Evolutionary conservation across 2,888 invertebrate species (phyloP).

Genomic region (Fragum fragum): DNA sequence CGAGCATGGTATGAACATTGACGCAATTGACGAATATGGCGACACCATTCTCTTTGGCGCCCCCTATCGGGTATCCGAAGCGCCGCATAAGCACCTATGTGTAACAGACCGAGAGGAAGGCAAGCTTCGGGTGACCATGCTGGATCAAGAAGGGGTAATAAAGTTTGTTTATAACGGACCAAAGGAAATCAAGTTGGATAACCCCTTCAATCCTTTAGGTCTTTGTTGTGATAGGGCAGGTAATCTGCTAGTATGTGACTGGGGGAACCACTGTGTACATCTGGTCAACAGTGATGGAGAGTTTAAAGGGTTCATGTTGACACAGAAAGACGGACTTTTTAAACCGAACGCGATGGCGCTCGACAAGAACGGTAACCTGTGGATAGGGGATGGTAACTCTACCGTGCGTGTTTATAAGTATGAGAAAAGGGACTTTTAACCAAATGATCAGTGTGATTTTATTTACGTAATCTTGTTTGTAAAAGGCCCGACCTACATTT

Average conservation of each 20-base stretch:
- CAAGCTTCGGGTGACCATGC: constrained; percentile 65
- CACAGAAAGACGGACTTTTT: constrained; percentile 70
- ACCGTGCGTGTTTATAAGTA: constrained; percentile 72
- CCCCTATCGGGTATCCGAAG: constrained; percentile 69
- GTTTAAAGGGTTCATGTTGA: constrained; percentile 70
- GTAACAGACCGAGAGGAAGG: constrained; percentile 73
- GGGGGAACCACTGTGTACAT: constrained; percentile 74
- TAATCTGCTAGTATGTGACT: constrained; percentile 69
- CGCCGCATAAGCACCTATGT: constrained; percentile 65
- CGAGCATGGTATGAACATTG: constrained; percentile 68
- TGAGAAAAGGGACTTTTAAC: constrained; percentile 54
- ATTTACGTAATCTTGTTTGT: too few relatives aligned
- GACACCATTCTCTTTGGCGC: constrained; percentile 69
- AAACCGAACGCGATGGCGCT: constrained; percentile 73
- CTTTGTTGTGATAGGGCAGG: constrained; percentile 67
- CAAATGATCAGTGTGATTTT: too few relatives aligned
- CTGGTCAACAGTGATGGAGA: constrained; percentile 68
- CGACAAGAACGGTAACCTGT: constrained; percentile 68
- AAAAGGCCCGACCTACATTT: too few relatives aligned
- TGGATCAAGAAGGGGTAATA: constrained; percentile 65
- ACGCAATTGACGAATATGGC: constrained; percentile 72
- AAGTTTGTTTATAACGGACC: constrained; percentile 68
- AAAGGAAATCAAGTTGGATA: constrained; percentile 60
- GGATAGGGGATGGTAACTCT: constrained; percentile 73
- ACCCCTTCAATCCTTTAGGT: constrained; percentile 72